These are phyloP conservation scores for Myotis lucifugus DNA, from an alignment of 2,113 vertebrate species.

Conservation along the genomic window DNA sequence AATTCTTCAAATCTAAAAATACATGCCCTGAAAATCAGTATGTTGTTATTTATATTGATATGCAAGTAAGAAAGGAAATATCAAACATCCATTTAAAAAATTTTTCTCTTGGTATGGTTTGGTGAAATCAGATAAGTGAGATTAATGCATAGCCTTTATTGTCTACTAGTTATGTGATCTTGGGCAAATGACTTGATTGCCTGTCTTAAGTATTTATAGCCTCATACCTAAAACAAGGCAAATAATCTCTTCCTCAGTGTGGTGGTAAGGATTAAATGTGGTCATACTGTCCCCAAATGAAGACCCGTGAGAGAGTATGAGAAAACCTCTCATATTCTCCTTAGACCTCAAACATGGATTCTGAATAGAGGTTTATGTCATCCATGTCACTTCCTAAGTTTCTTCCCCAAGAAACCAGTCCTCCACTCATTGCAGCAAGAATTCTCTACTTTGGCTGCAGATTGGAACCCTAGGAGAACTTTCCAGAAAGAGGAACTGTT, in stretches of 20 bases:
- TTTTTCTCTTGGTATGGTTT: background rate
- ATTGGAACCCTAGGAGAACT: background rate
- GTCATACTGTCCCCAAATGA: background rate
- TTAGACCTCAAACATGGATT: conserved; percentile 1
- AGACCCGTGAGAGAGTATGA: background rate
- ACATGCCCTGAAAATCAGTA: background rate
- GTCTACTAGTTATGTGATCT: background rate
- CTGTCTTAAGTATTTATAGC: background rate
- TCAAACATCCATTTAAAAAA: background rate
- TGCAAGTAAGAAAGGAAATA: background rate
- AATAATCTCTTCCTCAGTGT: background rate
- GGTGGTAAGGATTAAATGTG: background rate
- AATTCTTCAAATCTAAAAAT: background rate
- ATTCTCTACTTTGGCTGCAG: background rate
- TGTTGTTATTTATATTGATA: background rate
- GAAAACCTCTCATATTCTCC: background rate
- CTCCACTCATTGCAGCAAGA: background rate
- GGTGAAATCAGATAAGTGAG: background rate
- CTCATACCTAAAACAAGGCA: background rate
- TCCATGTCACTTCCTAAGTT: background rate
- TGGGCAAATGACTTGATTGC: background rate
- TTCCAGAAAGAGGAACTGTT: background rate
- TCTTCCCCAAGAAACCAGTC: background rate
- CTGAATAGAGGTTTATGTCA: background rate
- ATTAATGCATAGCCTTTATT: background rate